phyloP scores from a whole-genome alignment of 2,113 vertebrate genomes.

The Theristicus caerulescens region DNA sequence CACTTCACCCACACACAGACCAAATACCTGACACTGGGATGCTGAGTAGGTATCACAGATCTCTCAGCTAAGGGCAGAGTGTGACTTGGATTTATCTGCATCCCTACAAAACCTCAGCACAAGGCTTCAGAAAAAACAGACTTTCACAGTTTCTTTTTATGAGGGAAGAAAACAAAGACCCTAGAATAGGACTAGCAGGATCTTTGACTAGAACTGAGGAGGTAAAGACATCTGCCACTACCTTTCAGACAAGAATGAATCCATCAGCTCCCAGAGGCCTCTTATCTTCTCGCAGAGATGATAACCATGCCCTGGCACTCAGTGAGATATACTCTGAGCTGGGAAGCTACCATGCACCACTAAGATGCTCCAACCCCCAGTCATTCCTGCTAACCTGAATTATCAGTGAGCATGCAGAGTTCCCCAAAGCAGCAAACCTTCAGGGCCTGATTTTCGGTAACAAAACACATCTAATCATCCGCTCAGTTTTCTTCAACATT shows the following conservation, averaged over 20 bases:
- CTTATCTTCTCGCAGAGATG: background rate
- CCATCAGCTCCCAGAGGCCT: background rate
- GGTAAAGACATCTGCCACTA: background rate
- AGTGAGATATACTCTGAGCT: background rate
- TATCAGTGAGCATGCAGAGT: background rate
- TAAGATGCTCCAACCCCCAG: background rate
- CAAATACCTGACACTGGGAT: background rate
- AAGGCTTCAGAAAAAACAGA: background rate
- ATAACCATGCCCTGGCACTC: background rate
- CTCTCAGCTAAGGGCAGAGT: background rate
- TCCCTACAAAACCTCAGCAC: background rate
- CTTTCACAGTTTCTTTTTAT: background rate
- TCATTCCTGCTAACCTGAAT: background rate
- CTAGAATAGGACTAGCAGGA: slow-evolving; percentile 12
- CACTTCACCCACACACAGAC: slow-evolving; percentile 40
- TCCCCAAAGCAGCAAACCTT: background rate
- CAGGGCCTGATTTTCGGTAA: background rate
- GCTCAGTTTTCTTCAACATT: background rate
- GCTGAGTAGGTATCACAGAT: slow-evolving; percentile 24
- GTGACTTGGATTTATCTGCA: slow-evolving; percentile 5
- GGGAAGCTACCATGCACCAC: background rate
- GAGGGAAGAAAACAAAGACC: background rate
- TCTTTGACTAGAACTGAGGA: background rate
- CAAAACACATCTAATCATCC: background rate
- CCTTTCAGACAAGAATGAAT: background rate